A percentile compares a stretch with the other conserved stretches of the same genome.
phyloP scores from a whole-genome alignment of 1,140 invertebrate species.

The Zaprionus inermis region DNA sequence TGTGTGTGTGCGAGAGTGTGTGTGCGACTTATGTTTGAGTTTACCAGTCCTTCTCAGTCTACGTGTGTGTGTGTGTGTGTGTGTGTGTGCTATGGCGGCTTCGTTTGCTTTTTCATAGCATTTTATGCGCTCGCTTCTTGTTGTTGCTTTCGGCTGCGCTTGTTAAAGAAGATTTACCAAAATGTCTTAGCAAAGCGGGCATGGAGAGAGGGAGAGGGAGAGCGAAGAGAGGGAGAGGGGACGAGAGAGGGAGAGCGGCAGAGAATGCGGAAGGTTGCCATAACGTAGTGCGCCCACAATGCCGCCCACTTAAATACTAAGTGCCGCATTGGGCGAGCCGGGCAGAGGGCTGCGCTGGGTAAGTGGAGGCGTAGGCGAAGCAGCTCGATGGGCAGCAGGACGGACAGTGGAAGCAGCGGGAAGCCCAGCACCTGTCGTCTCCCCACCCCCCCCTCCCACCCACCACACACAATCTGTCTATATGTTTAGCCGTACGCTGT shows the following conservation, averaged over 20 bases:
- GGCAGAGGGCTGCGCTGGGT: too few species aligned
- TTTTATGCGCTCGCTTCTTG: constrained; percentile 61
- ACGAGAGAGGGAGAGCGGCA: background rate
- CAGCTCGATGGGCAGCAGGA: background rate
- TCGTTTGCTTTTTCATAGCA: constrained; percentile 81
- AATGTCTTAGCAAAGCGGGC: constrained; percentile 63
- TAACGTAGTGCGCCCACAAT: constrained; percentile 41
- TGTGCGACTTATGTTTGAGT: constrained; percentile 61
- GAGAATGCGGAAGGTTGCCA: too few species aligned
- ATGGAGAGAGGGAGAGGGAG: background rate
- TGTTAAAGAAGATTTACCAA: constrained; percentile 80
- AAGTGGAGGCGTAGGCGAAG: constrained; percentile 3
- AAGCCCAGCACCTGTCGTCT: constrained; percentile 38
- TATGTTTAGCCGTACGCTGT: constrained; percentile 3
- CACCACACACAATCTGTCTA: constrained; percentile 2
- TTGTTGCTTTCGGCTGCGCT: constrained; percentile 65
- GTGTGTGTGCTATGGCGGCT: constrained; percentile 56
- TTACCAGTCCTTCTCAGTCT: constrained; percentile 26
- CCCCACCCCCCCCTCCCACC: too few species aligned
- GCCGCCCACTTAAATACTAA: constrained; percentile 80
- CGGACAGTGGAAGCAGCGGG: background rate
- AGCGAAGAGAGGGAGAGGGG: background rate
- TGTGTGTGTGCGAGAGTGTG: constrained; percentile 29
- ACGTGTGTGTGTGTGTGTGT: constrained; percentile 14
- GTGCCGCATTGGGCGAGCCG: constrained; percentile 58